These are phyloP conservation scores for Chloroclystis v-ata DNA, from an alignment of 2,888 invertebrate genomes.

Conservation along the genomic window DNA sequence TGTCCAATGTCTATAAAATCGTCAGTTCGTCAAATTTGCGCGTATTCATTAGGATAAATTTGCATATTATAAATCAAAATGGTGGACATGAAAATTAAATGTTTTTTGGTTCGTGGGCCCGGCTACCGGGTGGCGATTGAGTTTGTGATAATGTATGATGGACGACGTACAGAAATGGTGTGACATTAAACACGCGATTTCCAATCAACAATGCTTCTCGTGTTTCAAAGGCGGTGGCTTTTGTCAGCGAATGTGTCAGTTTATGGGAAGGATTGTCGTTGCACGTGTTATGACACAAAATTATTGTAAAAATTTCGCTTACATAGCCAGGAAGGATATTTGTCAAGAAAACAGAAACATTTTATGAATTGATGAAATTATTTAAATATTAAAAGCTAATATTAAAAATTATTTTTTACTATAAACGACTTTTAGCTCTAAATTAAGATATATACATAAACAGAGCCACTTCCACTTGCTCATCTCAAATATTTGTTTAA, in stretches of 20 bases:
- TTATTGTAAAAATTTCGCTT: neutral
- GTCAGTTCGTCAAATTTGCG: slow-evolving; percentile 29
- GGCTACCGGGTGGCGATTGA: slow-evolving; percentile 17
- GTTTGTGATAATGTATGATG: slow-evolving; percentile 16
- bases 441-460: neutral
- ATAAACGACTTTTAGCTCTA: too few species aligned
- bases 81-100: slow-evolving; percentile 11
- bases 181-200: slow-evolving; percentile 23
- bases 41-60: slow-evolving; percentile 27
- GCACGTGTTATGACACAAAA: slow-evolving; percentile 7
- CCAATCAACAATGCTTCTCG: slow-evolving; percentile 14
- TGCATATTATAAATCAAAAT: slow-evolving; percentile 24
- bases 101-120: slow-evolving; percentile 7
- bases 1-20: slow-evolving; percentile 29
- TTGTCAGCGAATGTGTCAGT: slow-evolving; percentile 15
- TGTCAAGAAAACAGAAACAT: too few species aligned
- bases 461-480: neutral
- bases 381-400: too few species aligned
- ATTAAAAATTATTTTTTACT: too few species aligned
- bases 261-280: slow-evolving; percentile 10
- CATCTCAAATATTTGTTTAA: neutral
- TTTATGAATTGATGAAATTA: too few species aligned
- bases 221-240: slow-evolving; percentile 15
- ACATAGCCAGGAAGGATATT: too few species aligned
- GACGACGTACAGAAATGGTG: slow-evolving; percentile 16